Percentiles rank a stretch among this genome's conserved stretches.
Conservation (phyloP, 2,113 vertebrate species). For the Sinocyclocheilus maitianheensis region DNA sequence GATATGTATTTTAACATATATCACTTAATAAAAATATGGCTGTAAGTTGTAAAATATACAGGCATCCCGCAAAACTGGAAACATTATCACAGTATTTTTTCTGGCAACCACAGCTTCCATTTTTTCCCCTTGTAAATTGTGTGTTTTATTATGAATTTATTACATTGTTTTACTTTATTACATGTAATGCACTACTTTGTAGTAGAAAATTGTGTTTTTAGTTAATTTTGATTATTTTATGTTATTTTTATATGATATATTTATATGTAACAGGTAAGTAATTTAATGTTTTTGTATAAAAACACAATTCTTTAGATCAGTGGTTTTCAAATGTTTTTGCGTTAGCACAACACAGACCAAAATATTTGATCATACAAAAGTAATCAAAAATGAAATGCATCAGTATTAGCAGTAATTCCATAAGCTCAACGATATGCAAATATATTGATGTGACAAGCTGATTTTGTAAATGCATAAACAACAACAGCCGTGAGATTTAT, state of each 20-base stretch:
- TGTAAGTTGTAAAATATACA: no score
- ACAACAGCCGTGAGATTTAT: neutral
- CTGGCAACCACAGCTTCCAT: no score
- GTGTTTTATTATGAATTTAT: neutral
- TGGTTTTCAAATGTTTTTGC: neutral
- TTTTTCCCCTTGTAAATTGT: no score
- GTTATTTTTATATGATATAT: neutral
- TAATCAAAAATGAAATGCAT: neutral
- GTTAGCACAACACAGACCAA: neutral
- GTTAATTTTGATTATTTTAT: neutral
- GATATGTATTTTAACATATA: no score
- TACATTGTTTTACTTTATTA: neutral
- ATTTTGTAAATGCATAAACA: neutral
- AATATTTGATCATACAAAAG: neutral
- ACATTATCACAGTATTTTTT: no score
- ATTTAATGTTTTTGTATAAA: neutral
- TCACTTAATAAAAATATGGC: no score
- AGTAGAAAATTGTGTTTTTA: neutral
- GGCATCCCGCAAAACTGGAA: no score
- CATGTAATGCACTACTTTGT: neutral
- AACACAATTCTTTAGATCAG: neutral
- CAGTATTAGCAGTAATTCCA: neutral
- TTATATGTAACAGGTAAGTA: neutral
- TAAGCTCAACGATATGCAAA: neutral
- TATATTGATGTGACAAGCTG: neutral